phyloP scores from a whole-genome alignment of 92 coral and sea anemone species.

The Micromussa lordhowensis region DNA sequence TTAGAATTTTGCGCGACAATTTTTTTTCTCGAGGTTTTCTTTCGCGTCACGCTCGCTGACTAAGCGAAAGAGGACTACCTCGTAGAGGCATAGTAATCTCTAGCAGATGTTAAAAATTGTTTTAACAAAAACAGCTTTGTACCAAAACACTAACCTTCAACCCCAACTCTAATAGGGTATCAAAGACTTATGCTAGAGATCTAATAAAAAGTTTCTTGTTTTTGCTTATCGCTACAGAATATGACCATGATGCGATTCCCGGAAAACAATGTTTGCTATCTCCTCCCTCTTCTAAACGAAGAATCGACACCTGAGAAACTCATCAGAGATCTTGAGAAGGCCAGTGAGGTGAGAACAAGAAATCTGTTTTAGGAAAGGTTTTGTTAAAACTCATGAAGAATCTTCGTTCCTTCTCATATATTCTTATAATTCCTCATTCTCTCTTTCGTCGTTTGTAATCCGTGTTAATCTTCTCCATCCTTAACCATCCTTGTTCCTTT shows the following conservation, averaged over 20 bases:
- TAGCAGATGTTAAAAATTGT: no score
- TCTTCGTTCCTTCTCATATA: not conserved
- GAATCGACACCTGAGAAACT: conserved; percentile 7
- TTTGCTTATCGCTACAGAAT: not conserved
- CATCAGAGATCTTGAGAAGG: conserved; percentile 13
- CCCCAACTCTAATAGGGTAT: not conserved
- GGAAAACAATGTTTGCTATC: conserved; percentile 9
- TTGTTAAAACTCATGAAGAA: not conserved
- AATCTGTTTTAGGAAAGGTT: not conserved
- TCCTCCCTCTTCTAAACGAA: not conserved
- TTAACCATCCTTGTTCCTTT: no score
- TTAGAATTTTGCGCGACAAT: no score
- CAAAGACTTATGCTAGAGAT: not conserved
- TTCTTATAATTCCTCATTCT: not conserved
- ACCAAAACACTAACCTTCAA: no score
- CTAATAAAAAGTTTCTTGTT: not conserved
- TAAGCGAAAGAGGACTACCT: no score
- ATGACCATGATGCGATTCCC: conserved; percentile 23
- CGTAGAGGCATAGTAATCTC: no score
- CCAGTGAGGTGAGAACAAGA: not conserved
- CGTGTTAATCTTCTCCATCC: no score
- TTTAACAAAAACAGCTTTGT: no score
- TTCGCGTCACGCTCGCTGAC: no score
- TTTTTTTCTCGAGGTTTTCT: no score
- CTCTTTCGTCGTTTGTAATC: no score